phyloP scores from a whole-genome alignment of 2,888 invertebrate genomes.

The Glyphotaelius pellucidus region DNA sequence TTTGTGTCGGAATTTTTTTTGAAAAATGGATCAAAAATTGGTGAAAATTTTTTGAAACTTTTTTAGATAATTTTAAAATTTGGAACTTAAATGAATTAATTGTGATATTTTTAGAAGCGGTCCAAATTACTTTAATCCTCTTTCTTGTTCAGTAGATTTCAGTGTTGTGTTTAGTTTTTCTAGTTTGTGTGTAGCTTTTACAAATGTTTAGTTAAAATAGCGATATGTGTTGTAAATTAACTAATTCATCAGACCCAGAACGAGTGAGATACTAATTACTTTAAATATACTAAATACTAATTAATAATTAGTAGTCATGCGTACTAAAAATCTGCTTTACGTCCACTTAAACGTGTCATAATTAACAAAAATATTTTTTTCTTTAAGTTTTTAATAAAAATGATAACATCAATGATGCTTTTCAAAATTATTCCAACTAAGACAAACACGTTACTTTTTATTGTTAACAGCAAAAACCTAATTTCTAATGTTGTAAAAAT shows the following conservation, averaged over 20 bases:
- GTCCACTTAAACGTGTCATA: neutral
- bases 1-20: neutral
- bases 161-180: neutral
- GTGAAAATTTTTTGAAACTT: neutral
- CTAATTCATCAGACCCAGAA: slow-evolving; percentile 6
- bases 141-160: neutral
- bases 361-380: neutral
- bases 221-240: slow-evolving; percentile 8
- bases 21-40: neutral
- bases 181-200: neutral
- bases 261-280: slow-evolving; percentile 13
- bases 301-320: neutral
- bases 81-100: slow-evolving; percentile 20
- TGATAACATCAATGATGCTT: no score
- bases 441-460: no score
- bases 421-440: no score
- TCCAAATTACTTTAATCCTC: slow-evolving; percentile 1
- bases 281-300: neutral
- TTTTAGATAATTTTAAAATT: neutral
- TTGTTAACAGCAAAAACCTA: no score
- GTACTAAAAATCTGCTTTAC: neutral
- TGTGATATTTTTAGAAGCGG: slow-evolving; percentile 37
- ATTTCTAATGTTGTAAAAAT: no score
- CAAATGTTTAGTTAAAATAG: neutral
- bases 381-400: no score